Percentiles rank a stretch among this genome's conserved stretches.
phyloP scores from a whole-genome alignment of 2,888 invertebrate genomes.

The Leptopilina syphax region DNA sequence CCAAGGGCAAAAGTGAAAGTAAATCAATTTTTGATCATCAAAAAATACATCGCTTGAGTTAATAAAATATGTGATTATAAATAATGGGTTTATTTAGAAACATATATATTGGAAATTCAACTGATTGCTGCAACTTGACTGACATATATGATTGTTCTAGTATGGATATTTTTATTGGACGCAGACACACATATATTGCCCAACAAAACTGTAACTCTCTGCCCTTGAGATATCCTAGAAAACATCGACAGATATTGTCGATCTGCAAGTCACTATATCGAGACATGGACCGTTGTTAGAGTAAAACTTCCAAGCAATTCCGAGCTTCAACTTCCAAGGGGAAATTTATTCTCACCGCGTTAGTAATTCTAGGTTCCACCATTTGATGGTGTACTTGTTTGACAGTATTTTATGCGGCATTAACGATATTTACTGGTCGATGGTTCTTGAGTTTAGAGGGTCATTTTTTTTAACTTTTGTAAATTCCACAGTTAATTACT shows the following conservation, averaged over 20 bases:
- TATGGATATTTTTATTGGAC: slow-evolving; percentile 30
- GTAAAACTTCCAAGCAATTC: not conserved
- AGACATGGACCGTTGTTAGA: not conserved
- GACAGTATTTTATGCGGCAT: slow-evolving; percentile 20
- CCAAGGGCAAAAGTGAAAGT: slow-evolving; percentile 24
- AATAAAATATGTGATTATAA: slow-evolving; percentile 23
- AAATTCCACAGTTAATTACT: too few species aligned
- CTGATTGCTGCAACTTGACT: slow-evolving; percentile 29
- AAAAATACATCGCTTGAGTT: not conserved
- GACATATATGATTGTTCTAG: slow-evolving; percentile 30
- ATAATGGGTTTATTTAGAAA: not conserved
- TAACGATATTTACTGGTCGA: not conserved
- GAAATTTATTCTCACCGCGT: slow-evolving; percentile 21
- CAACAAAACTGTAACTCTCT: slow-evolving; percentile 7
- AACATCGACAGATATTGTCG: slow-evolving; percentile 12
- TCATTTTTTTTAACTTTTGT: too few species aligned
- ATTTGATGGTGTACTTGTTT: slow-evolving; percentile 18
- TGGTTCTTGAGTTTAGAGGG: not conserved
- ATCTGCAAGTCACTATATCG: slow-evolving; percentile 15
- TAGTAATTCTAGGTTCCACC: slow-evolving; percentile 3
- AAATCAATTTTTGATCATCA: slow-evolving; percentile 14
- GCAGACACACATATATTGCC: slow-evolving; percentile 3
- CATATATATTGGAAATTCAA: slow-evolving; percentile 1
- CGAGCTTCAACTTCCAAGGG: not conserved
- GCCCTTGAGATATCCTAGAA: slow-evolving; percentile 11